Conservation (phyloP, 2,113 vertebrate species). For the Vireo altiloquus region DNA sequence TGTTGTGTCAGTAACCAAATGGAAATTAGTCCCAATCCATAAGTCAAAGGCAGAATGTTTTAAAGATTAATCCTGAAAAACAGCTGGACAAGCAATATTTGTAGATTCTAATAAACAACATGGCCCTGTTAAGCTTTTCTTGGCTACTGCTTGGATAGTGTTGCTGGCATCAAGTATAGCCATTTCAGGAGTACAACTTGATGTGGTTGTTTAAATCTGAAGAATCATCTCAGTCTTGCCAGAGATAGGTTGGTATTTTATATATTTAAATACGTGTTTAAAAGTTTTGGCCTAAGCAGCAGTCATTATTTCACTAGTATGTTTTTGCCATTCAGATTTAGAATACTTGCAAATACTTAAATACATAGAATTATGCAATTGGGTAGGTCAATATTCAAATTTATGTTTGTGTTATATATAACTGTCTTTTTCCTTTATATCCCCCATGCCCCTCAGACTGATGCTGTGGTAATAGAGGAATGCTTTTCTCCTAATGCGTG, state of each 20-base stretch:
- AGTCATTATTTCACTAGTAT: neutral
- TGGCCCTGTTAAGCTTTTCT: neutral
- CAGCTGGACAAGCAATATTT: neutral
- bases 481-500: neutral
- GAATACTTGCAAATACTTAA: neutral
- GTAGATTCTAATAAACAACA: neutral
- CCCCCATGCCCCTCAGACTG: neutral
- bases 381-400: neutral
- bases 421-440: neutral
- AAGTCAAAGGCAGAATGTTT: neutral
- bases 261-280: neutral
- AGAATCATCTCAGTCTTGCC: neutral
- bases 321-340: neutral
- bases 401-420: neutral
- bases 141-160: neutral
- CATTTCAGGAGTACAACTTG: neutral
- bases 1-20: neutral
- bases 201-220: neutral
- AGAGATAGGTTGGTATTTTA: neutral
- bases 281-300: neutral
- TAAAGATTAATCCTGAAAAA: neutral
- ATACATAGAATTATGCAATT: neutral
- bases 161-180: neutral
- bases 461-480: neutral
- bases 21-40: neutral